A percentile compares a stretch with the other conserved stretches of the same genome.
These are phyloP conservation scores for Nematopogon swammerdamellus DNA, from an alignment of 2,888 invertebrate genomes.

Conservation along the genomic window DNA sequence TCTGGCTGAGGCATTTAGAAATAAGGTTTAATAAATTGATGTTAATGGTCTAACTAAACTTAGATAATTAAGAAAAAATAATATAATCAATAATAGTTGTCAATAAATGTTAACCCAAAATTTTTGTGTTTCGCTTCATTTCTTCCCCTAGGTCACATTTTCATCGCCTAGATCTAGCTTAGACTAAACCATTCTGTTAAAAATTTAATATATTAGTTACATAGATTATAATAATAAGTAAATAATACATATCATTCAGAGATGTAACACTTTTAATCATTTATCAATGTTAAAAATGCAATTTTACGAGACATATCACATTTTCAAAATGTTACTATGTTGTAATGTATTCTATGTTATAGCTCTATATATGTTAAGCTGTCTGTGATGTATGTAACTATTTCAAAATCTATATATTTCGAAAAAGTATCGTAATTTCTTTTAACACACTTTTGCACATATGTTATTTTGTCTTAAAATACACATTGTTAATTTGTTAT, in stretches of 20 bases:
- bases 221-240: too few relatives aligned
- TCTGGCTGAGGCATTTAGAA: constrained; percentile 55
- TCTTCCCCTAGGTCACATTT: neutral
- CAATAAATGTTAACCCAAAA: neutral
- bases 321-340: neutral
- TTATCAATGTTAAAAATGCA: constrained; percentile 10
- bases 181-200: too few relatives aligned
- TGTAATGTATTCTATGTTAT: neutral
- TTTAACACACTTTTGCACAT: too few relatives aligned
- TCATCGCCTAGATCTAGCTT: neutral
- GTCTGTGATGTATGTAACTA: neutral
- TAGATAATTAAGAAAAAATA: neutral
- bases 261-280: constrained; percentile 15
- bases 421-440: neutral
- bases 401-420: neutral
- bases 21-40: constrained; percentile 26
- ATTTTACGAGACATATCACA: neutral
- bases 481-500: too few relatives aligned
- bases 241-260: constrained; percentile 6
- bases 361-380: neutral
- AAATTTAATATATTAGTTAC: too few relatives aligned
- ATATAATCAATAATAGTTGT: neutral
- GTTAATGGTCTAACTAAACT: constrained; percentile 18
- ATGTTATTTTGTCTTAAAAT: neutral
- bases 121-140: neutral